phyloP scores from a whole-genome alignment of 2,888 invertebrate species.

The Lucinisca nassula region DNA sequence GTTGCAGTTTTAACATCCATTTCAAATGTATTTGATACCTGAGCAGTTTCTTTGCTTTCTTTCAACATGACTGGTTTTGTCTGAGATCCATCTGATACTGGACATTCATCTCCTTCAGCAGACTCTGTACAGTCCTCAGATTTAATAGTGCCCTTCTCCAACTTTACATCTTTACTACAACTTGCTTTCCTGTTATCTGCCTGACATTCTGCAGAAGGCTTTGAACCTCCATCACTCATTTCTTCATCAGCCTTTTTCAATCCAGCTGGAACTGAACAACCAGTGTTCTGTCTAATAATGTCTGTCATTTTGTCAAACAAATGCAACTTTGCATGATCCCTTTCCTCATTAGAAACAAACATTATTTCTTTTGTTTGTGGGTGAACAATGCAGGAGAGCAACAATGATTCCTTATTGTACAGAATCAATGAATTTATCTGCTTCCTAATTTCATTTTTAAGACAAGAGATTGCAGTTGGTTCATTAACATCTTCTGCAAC shows the following conservation, averaged over 20 bases:
- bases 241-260: background rate
- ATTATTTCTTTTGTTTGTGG: conserved; percentile 68
- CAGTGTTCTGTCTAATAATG: background rate
- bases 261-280: background rate
- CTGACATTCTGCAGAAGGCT: background rate
- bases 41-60: no score
- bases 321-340: conserved; percentile 38
- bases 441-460: conserved; percentile 43
- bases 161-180: background rate
- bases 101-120: background rate
- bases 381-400: conserved; percentile 61
- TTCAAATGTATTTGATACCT: no score
- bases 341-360: conserved; percentile 60
- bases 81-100: no score
- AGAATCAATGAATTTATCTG: conserved; percentile 45
- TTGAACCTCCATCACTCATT: background rate
- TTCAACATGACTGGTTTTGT: no score
- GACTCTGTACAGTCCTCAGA: background rate
- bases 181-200: background rate
- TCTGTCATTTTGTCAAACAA: conserved; percentile 50
- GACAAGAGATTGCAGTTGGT: conserved; percentile 20
- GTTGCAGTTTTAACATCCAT: conserved; percentile 9
- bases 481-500: conserved; percentile 51
- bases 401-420: conserved; percentile 34
- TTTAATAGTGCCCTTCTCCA: background rate